Conservation (phyloP, 2,888 invertebrate species). For the Listrodromus nycthemerus region DNA sequence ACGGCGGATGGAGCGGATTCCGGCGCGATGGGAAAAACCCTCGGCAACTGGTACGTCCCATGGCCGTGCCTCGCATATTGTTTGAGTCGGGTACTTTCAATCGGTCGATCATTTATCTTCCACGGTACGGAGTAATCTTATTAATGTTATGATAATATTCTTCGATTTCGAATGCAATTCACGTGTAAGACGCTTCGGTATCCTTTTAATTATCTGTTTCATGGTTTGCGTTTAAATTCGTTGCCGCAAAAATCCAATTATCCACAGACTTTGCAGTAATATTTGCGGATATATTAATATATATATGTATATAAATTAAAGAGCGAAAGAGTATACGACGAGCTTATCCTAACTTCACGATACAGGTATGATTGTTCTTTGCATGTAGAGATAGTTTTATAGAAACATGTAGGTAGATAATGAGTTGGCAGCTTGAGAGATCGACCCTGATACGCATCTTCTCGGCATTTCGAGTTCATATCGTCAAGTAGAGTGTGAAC, state of each 20-base stretch:
- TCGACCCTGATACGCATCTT: slow-evolving; percentile 83
- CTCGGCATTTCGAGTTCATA: slow-evolving; percentile 80
- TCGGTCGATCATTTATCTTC: not conserved
- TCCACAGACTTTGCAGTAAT: slow-evolving; percentile 67
- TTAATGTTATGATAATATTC: slow-evolving; percentile 18
- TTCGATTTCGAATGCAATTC: slow-evolving; percentile 33
- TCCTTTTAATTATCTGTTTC: slow-evolving; percentile 49
- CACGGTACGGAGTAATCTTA: not conserved
- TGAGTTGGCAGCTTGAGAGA: slow-evolving; percentile 71
- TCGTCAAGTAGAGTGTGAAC: slow-evolving; percentile 82
- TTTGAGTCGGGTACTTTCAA: not conserved
- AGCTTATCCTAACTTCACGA: slow-evolving; percentile 36
- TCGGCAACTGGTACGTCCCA: too few relatives aligned
- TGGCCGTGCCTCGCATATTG: too few relatives aligned
- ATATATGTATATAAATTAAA: too few relatives aligned
- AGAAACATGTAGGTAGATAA: slow-evolving; percentile 19
- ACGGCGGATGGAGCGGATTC: too few relatives aligned
- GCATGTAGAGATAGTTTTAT: not conserved
- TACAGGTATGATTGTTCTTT: not conserved
- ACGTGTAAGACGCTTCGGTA: slow-evolving; percentile 19
- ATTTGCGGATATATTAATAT: slow-evolving; percentile 32
- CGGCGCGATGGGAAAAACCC: too few relatives aligned
- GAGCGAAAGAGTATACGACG: slow-evolving; percentile 69
- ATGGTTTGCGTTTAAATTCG: slow-evolving; percentile 49
- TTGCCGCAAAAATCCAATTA: slow-evolving; percentile 68